phyloP scores from a whole-genome alignment of 2,113 vertebrate genomes.

The Erythrocercus mccallii region DNA sequence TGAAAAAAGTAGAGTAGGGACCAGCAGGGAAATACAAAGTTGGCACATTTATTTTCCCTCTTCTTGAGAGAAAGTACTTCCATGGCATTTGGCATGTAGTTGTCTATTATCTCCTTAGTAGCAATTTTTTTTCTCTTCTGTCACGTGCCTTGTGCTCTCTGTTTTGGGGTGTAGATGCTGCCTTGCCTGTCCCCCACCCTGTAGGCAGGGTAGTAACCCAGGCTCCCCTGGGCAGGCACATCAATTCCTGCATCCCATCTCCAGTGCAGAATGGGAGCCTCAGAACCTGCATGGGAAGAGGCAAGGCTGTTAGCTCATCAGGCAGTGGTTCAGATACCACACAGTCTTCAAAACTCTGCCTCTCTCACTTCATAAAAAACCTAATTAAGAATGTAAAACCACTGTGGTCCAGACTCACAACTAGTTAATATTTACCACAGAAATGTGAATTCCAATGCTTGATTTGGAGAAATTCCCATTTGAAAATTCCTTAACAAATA shows the following conservation, averaged over 20 bases:
- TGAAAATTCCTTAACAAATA: not conserved
- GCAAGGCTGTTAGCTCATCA: not conserved
- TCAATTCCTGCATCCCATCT: not conserved
- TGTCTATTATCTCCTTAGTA: not conserved
- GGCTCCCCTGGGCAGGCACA: not conserved
- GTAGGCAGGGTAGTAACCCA: not conserved
- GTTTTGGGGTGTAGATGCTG: not conserved
- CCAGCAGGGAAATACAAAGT: not conserved
- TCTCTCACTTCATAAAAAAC: not conserved
- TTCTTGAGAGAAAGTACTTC: not conserved
- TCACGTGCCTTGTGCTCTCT: not conserved
- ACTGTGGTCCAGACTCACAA: not conserved
- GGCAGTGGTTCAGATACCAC: not conserved
- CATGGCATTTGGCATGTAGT: not conserved
- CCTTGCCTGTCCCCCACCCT: not conserved
- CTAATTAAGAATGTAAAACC: not conserved
- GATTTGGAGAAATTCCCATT: not conserved
- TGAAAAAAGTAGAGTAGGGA: not conserved
- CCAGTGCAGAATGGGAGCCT: not conserved
- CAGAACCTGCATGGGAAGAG: not conserved
- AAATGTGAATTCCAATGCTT: not conserved
- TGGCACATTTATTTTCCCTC: not conserved
- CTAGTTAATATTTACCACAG: not conserved
- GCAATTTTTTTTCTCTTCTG: not conserved
- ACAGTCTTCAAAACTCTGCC: not conserved